phyloP scores from a whole-genome alignment of 2,113 vertebrate genomes.

The Pardalotus punctatus region DNA sequence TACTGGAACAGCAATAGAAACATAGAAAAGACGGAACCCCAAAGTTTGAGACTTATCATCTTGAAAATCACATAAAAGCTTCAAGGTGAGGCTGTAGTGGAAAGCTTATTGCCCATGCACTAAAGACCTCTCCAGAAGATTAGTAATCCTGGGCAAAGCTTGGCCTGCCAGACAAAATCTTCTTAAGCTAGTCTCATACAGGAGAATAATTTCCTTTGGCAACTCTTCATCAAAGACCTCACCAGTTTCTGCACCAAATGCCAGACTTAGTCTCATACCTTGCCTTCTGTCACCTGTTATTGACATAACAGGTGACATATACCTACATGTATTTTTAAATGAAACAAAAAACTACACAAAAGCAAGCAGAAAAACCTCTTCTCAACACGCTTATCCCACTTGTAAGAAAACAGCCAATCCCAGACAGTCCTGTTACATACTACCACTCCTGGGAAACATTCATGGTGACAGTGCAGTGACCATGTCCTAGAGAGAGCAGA shows the following conservation, averaged over 20 bases:
- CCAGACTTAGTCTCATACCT: background rate
- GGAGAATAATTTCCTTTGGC: background rate
- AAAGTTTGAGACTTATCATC: background rate
- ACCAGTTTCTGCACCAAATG: background rate
- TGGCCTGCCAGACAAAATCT: background rate
- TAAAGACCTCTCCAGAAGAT: background rate
- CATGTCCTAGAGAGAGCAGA: background rate
- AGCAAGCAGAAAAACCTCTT: background rate
- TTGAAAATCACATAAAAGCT: background rate
- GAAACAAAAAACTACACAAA: background rate
- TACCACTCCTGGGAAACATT: background rate
- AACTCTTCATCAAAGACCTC: background rate
- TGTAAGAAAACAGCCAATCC: background rate
- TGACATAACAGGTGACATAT: background rate
- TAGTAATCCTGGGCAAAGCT: background rate
- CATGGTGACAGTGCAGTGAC: accelerated
- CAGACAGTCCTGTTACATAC: background rate
- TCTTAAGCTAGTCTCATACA: background rate
- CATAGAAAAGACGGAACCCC: background rate
- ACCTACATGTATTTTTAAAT: background rate
- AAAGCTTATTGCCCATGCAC: background rate
- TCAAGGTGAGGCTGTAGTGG: background rate
- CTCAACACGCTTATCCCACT: background rate
- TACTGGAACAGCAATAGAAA: background rate
- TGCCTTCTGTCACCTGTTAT: too few relatives aligned